Evolutionary conservation across 2,797 vertebrate genomes (phyloP).

Genomic region (Pagetopsis macropterus): DNA sequence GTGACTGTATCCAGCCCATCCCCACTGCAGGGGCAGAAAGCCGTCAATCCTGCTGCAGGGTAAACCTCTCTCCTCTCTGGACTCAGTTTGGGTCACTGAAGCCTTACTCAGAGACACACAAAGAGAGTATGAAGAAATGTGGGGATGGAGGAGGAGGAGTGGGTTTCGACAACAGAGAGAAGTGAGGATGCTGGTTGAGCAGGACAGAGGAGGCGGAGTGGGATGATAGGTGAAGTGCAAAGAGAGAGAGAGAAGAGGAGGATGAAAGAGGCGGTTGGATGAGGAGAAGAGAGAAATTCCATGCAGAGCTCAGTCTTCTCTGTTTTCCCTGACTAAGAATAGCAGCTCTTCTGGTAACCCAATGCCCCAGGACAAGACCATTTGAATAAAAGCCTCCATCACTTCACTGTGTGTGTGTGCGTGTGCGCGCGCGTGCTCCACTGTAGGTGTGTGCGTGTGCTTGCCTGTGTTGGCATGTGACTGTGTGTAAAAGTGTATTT

Average conservation of each 20-base stretch:
- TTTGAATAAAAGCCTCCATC: constrained; percentile 78
- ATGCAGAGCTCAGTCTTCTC: constrained; percentile 56
- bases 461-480: constrained; percentile 37
- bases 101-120: constrained; percentile 66
- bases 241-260: constrained; percentile 49
- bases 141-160: constrained; percentile 55
- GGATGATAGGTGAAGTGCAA: constrained; percentile 72
- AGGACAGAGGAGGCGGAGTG: constrained; percentile 69
- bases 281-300: constrained; percentile 57
- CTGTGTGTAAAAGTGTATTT: constrained; percentile 37
- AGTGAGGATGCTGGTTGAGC: constrained; percentile 63
- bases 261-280: constrained; percentile 45
- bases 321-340: constrained; percentile 74
- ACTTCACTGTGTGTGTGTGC: constrained; percentile 46
- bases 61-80: constrained; percentile 63
- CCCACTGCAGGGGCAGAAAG: constrained; percentile 43
- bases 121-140: constrained; percentile 64
- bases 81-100: constrained; percentile 69
- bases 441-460: constrained; percentile 29
- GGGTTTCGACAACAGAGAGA: constrained; percentile 63
- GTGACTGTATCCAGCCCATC: constrained; percentile 40
- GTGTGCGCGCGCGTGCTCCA: constrained; percentile 1
- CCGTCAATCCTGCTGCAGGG: constrained; percentile 56
- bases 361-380: constrained; percentile 74
- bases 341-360: constrained; percentile 80